These are phyloP conservation scores for Habroteleia sp. DNA, from an alignment of 2,888 invertebrate genomes.

Conservation along the genomic window DNA sequence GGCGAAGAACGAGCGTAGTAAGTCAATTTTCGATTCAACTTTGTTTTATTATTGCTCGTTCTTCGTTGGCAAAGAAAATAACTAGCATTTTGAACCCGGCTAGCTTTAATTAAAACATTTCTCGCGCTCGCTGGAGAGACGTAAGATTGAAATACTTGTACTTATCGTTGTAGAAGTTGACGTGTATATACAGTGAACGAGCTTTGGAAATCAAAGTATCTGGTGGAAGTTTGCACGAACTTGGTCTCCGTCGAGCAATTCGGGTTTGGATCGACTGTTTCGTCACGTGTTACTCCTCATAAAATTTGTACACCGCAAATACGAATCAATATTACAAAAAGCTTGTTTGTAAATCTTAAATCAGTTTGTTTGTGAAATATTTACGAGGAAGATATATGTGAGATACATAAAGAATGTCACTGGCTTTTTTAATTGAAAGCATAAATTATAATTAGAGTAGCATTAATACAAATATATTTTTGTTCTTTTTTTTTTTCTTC, in stretches of 20 bases:
- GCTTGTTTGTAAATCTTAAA: no score
- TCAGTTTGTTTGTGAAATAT: no score
- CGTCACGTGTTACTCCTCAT: constrained; percentile 7
- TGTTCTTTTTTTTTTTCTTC: no score
- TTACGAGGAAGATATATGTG: no score
- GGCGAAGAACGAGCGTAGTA: neutral
- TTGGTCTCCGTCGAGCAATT: constrained; percentile 11
- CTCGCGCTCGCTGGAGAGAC: neutral
- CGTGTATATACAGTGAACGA: constrained; percentile 12
- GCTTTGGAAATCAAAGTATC: constrained; percentile 26
- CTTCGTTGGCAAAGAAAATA: neutral
- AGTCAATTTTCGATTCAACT: neutral
- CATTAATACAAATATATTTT: no score
- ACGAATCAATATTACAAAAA: constrained; percentile 1
- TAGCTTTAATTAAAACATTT: constrained; percentile 26
- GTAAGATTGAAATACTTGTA: constrained; percentile 27
- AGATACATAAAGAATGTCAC: no score
- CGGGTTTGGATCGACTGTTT: constrained; percentile 9
- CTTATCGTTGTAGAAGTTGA: constrained; percentile 14
- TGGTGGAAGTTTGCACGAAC: constrained; percentile 18
- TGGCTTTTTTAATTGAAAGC: no score
- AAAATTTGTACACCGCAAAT: constrained; percentile 4
- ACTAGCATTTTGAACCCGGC: neutral
- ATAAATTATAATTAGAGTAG: no score
- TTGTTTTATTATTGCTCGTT: neutral